Percentiles rank a stretch among this genome's conserved stretches.
Evolutionary conservation across 2,888 invertebrate species (phyloP).

Genomic region (Bugulina stolonifera): DNA sequence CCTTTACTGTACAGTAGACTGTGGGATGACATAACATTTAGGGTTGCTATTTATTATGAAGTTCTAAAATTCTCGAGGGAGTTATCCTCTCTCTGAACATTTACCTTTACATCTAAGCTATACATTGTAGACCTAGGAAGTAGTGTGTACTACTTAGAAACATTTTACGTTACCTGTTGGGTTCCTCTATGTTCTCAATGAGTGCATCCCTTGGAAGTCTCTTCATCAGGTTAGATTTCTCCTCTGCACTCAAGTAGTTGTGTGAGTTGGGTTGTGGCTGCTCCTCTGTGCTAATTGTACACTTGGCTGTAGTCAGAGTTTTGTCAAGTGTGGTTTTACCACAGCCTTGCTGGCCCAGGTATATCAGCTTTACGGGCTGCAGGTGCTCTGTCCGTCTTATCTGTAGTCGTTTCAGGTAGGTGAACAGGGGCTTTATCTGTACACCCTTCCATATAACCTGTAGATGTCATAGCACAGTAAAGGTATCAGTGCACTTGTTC

Average conservation of each 20-base stretch:
- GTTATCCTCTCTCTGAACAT: too few relatives aligned
- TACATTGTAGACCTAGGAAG: too few relatives aligned
- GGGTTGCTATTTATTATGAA: too few relatives aligned
- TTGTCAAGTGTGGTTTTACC: slow-evolving; percentile 47
- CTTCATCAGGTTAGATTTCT: slow-evolving; percentile 20
- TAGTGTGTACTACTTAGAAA: too few relatives aligned
- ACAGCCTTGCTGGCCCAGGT: slow-evolving; percentile 43
- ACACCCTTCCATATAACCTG: slow-evolving; percentile 47
- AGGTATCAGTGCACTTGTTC: too few relatives aligned
- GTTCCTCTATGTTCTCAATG: slow-evolving; percentile 17
- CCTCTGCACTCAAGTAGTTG: slow-evolving; percentile 20
- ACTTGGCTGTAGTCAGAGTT: slow-evolving; percentile 38
- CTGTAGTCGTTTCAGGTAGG: slow-evolving; percentile 42
- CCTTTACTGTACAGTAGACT: too few relatives aligned
- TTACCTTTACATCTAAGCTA: too few relatives aligned
- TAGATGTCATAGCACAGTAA: not conserved
- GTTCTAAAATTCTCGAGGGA: too few relatives aligned
- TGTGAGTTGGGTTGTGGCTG: not conserved
- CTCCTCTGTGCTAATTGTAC: slow-evolving; percentile 28
- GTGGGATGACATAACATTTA: too few relatives aligned
- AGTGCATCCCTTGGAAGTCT: slow-evolving; percentile 22
- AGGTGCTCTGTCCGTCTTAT: slow-evolving; percentile 46
- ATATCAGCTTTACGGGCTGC: slow-evolving; percentile 44
- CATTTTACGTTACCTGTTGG: too few relatives aligned
- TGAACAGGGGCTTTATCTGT: slow-evolving; percentile 43